Evolutionary conservation across 1,140 invertebrate genomes (phyloP), one percentile per base, ranked within the genome.

Genomic region (Pseudomyrmex gracilis): DNA sequence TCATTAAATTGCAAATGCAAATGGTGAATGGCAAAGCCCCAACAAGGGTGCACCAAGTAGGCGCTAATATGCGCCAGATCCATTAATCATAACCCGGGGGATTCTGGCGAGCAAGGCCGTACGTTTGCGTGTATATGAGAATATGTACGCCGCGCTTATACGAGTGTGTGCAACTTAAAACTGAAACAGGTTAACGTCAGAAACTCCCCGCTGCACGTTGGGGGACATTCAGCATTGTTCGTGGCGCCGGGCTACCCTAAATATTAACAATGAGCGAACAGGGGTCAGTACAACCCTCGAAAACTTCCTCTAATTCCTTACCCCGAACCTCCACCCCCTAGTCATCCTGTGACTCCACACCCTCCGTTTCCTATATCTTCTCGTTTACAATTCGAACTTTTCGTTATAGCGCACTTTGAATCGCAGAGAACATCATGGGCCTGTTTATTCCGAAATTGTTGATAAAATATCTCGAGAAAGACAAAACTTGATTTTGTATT

Each of bases 181-280:
- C 88, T 89, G 91, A 91, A 92, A 90, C 92, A 92, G 91, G 92
- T 92, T 93, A 92, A 88, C 91, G 89, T 89, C 83, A 84, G 88
- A 78, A 85, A 89, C 86, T 88, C 90, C 90, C 87, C 84, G 55
- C 78, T 86, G 74, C 82, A 74, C 80, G 85, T 87, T 85, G 77
- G 87, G 91, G 89, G 83, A 77, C 87, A 76, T 76, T 86, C 87
- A 51, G 89, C 90, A 92, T 93, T 93, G 92, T 92, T 92, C 90
- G 88, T 86, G 88, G 89, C 78, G 90, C 89, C 82, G 92, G 89
- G 85, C 91, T 91, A 93, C 92, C 92, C 92, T 93, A 93, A 93
- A 93, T 93, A 93, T 92, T 93, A 93, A 92, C 92, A 93, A 92
- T 91, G 90, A 92, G 91, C 83, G 92, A 92, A 92, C 92, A 91